Conservation (phyloP, 2,113 vertebrate species). For the Notarius lentiginosus region DNA sequence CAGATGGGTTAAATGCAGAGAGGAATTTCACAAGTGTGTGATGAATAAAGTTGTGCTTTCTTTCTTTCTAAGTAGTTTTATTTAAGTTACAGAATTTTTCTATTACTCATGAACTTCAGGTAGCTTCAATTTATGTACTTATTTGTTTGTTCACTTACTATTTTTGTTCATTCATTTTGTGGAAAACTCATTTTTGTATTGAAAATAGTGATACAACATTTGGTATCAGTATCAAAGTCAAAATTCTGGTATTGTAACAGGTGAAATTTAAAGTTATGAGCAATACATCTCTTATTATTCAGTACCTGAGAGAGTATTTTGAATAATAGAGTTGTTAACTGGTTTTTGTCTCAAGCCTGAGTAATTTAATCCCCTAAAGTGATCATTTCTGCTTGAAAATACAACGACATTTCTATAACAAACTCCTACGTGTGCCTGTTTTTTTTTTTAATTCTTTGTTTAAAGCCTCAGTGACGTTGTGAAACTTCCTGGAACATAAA, state of each 20-base stretch:
- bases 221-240: too few species aligned
- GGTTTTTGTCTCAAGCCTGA: background rate
- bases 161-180: background rate
- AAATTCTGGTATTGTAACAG: background rate
- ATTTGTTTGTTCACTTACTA: background rate
- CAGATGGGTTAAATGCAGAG: too few species aligned
- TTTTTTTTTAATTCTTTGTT: background rate
- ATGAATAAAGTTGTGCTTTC: too few species aligned
- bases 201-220: background rate
- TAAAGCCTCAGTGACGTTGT: background rate
- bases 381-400: background rate
- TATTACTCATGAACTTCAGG: background rate
- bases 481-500: background rate
- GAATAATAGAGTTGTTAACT: background rate
- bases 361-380: background rate
- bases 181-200: background rate
- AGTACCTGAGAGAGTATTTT: background rate
- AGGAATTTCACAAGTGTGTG: too few species aligned
- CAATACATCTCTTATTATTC: background rate
- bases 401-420: too few species aligned
- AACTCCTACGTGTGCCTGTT: background rate
- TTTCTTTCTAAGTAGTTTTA: too few species aligned
- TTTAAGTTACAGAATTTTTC: too few species aligned
- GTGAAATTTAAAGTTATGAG: background rate
- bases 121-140: background rate